Base-by-base conservation (phyloP, 2,113 vertebrate genomes). In the Craseonycteris thonglongyai region DNA sequence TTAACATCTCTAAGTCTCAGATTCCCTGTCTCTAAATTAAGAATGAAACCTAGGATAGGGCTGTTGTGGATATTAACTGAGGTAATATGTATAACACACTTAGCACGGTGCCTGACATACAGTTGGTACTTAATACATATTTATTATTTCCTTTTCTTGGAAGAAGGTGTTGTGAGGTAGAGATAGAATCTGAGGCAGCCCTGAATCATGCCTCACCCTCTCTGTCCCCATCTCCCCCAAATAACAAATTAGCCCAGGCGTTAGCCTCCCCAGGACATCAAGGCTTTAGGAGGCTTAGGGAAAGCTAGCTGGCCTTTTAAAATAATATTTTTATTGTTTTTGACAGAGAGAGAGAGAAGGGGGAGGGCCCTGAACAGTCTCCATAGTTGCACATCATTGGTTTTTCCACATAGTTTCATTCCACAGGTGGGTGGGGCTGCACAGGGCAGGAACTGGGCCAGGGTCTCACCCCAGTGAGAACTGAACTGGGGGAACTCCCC, bases 61-160 rank as follows among this genome's bases (percentile, higher is more conserved):
- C 80, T 75, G 51, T 58, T 78, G 35, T 59, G 40, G 54, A 69
- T 79, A 76, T 76, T 85, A 90, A 87, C 65, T 80, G 63, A 93
- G 49, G 75, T 68, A 80, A 88, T 72, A 24, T 94, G n/a, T 49
- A 19, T 68, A 90, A 93, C 40, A 15, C 58, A 61, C 35, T 85
- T 61, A 80, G 51, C 59, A 38, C 51, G 71, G n/a, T 65, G 35
- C 30, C 81, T 74, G 69, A 33, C 16, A 65, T 87, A 84, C 3
- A 54, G 7, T 54, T 93, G 63, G 40, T 51, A 82, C 56, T 93
- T 92, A 91, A 91, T 75, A 79, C 13, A n/a, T 65, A 72, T 54
- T 81, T 88, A 66, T 74, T 92, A 59, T 75, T 76, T 88, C 72
- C 51, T 92, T 88, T 94, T 24, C 24, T 78, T 89, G 30, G 78